Percentiles rank a stretch among this genome's conserved stretches.
Evolutionary conservation across 1,140 invertebrate genomes (phyloP).

Genomic region (Dendrolimus kikuchii): DNA sequence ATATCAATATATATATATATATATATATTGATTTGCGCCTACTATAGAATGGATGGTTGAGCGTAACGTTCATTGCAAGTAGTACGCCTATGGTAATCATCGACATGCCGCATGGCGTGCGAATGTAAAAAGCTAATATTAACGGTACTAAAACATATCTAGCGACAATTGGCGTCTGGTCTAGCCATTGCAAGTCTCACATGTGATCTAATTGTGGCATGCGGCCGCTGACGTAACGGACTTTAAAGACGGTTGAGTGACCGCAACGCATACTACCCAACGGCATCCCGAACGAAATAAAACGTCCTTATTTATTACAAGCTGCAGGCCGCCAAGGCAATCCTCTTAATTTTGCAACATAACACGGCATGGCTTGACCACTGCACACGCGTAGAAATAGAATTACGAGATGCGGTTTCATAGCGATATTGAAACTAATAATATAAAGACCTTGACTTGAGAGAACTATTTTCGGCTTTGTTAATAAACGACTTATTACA

Average conservation of each 20-base stretch:
- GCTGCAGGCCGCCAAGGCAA: slow-evolving; percentile 14
- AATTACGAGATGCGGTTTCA: slow-evolving; percentile 19
- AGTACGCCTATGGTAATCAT: slow-evolving; percentile 14
- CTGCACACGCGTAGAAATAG: slow-evolving; percentile 20
- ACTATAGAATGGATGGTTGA: slow-evolving; percentile 13
- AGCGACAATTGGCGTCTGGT: slow-evolving; percentile 39
- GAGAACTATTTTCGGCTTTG: background rate
- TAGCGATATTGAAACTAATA: slow-evolving; percentile 9
- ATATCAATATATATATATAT: too few species aligned
- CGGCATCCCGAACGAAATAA: slow-evolving; percentile 29
- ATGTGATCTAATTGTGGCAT: slow-evolving; percentile 62
- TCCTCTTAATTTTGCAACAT: slow-evolving; percentile 30
- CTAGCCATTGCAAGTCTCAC: slow-evolving; percentile 44
- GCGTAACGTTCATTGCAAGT: slow-evolving; percentile 18
- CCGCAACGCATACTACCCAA: slow-evolving; percentile 40
- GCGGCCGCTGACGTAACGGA: slow-evolving; percentile 57
- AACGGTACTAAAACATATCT: slow-evolving; percentile 52
- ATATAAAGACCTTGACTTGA: slow-evolving; percentile 19
- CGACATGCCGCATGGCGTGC: slow-evolving; percentile 24
- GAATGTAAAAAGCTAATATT: slow-evolving; percentile 37
- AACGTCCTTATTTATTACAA: slow-evolving; percentile 20
- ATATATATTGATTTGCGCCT: slow-evolving; percentile 2
- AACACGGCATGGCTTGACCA: slow-evolving; percentile 24
- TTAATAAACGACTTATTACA: too few species aligned
- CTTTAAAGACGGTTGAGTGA: slow-evolving; percentile 45